Conservation (phyloP, 1,140 invertebrate species). For the Diorhabda elongata region DNA sequence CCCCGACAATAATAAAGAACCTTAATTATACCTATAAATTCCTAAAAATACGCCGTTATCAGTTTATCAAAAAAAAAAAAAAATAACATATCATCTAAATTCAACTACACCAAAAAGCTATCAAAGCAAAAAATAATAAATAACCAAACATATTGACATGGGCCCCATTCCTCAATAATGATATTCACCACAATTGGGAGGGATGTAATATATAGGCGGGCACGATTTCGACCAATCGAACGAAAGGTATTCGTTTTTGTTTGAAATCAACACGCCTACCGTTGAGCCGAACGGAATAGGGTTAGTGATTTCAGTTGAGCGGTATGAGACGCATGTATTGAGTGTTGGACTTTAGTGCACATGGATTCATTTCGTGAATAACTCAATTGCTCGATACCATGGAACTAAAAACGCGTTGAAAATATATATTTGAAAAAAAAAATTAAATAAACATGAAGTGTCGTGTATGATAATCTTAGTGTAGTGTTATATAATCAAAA, state of each 20-base stretch:
- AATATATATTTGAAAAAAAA: no score
- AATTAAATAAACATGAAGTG: conserved; percentile 2
- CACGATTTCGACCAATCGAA: conserved; percentile 23
- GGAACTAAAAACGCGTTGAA: no score
- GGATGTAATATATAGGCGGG: conserved; percentile 28
- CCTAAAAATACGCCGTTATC: conserved; percentile 21
- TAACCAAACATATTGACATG: conserved; percentile 46
- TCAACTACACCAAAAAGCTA: conserved; percentile 42
- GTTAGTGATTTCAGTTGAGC: conserved; percentile 6
- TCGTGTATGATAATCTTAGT: conserved; percentile 24
- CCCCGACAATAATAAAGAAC: conserved; percentile 7
- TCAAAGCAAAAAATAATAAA: conserved; percentile 43
- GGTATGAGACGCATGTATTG: conserved; percentile 7
- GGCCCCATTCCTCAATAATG: conserved; percentile 40
- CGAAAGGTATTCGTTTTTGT: background rate
- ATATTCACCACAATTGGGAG: conserved; percentile 36
- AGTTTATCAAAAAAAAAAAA: conserved; percentile 41
- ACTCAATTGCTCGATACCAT: background rate
- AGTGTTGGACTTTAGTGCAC: background rate
- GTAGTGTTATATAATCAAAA: conserved; percentile 21
- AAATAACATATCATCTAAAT: conserved; percentile 44
- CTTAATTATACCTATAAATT: conserved; percentile 27
- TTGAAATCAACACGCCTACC: conserved; percentile 26
- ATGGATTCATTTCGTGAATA: conserved; percentile 8
- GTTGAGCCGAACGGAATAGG: background rate